Evolutionary conservation across 1,140 invertebrate species (phyloP).

Genomic region (Drosophila persimilis): DNA sequence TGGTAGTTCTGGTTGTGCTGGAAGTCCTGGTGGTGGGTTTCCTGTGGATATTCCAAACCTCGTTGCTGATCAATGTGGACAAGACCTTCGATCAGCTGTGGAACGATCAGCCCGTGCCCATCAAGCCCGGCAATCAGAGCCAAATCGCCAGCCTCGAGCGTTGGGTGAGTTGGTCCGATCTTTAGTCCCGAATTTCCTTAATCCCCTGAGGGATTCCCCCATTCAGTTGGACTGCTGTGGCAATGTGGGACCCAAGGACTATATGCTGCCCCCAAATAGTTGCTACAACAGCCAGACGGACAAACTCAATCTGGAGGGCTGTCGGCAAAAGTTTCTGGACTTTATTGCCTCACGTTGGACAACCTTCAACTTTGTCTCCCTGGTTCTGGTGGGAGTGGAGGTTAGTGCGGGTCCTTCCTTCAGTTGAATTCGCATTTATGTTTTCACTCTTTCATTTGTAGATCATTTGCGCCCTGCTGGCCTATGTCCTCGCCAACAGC

Average conservation of each 20-base stretch:
- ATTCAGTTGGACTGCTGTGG: slow-evolving; percentile 87
- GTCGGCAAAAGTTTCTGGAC: slow-evolving; percentile 79
- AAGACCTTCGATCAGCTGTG: slow-evolving; percentile 70
- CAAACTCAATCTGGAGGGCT: slow-evolving; percentile 76
- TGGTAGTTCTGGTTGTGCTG: slow-evolving; percentile 59
- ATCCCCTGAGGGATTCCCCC: neutral
- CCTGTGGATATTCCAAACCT: slow-evolving; percentile 72
- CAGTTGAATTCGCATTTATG: neutral
- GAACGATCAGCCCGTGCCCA: slow-evolving; percentile 67
- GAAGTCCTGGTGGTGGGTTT: slow-evolving; percentile 64
- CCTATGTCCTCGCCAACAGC: slow-evolving; percentile 74
- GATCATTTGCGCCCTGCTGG: slow-evolving; percentile 71
- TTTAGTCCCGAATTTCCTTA: neutral
- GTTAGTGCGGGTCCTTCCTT: slow-evolving; percentile 11
- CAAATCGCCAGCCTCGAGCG: slow-evolving; percentile 70
- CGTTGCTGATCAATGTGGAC: slow-evolving; percentile 74
- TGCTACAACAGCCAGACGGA: slow-evolving; percentile 66
- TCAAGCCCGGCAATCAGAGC: slow-evolving; percentile 73
- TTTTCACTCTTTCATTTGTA: slow-evolving; percentile 13
- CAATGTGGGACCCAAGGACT: slow-evolving; percentile 83
- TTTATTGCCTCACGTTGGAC: slow-evolving; percentile 67
- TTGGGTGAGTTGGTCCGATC: slow-evolving; percentile 65
- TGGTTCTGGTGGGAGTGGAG: slow-evolving; percentile 69
- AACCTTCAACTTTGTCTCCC: slow-evolving; percentile 57
- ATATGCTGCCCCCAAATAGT: slow-evolving; percentile 82